A percentile compares a stretch with the other conserved stretches of the same genome.
phyloP scores from a whole-genome alignment of 2,888 invertebrate genomes.

The Biston stratarius region DNA sequence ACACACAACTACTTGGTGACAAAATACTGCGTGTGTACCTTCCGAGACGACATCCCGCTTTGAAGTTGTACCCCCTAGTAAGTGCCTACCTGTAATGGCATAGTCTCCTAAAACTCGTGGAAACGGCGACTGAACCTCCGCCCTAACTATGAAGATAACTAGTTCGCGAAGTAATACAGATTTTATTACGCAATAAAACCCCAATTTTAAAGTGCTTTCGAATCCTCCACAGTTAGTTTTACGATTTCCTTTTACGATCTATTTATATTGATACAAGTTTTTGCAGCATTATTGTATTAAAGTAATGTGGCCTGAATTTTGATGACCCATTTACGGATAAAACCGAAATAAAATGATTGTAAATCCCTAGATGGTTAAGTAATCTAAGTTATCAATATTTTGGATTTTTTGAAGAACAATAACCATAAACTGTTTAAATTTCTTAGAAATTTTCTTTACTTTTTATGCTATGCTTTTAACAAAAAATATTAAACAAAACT shows the following conservation, averaged over 20 bases:
- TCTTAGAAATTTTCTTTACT: too few species aligned
- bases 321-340: background rate
- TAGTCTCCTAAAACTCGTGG: background rate
- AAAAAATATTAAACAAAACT: too few species aligned
- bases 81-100: background rate
- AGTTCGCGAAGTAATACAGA: constrained; percentile 20
- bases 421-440: too few species aligned
- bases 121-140: constrained; percentile 29
- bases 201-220: constrained; percentile 24
- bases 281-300: constrained; percentile 20
- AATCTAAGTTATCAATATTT: too few species aligned
- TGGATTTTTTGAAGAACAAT: too few species aligned
- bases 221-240: constrained; percentile 25
- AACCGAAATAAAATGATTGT: background rate
- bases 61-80: too few species aligned
- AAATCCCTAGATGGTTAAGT: too few species aligned
- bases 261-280: constrained; percentile 25
- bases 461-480: too few species aligned
- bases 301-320: constrained; percentile 5
- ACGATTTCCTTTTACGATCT: constrained; percentile 19
- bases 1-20: too few species aligned
- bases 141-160: constrained; percentile 18
- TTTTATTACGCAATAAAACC: constrained; percentile 20
- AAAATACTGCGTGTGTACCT: too few species aligned
- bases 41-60: too few species aligned